Base-by-base conservation (phyloP, 2,888 invertebrate species). In the Elgonia sp. region DNA sequence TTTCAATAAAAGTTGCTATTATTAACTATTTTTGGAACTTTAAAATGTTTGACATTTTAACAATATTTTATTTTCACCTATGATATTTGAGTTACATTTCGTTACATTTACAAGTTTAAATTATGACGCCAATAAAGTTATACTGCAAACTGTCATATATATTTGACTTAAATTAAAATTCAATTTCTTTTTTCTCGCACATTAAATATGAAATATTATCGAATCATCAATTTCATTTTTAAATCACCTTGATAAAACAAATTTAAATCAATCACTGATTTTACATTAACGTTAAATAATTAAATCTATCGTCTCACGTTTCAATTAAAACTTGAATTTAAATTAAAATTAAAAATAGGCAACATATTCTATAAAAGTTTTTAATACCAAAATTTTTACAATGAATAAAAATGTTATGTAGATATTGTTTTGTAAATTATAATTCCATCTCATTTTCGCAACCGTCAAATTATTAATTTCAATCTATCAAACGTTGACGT, bases 241-340 rank as follows among this genome's bases (percentile, higher is more conserved):
- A 53, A n/a, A 12, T 16, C 12, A 53, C 53, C 53, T 53, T 53
- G 53, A n/a, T 2, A 53, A 6, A 53, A 53, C 53, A 1, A 53
- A 53, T 46, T 46, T 46, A 10, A 50, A 50, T 50, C 50, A 50
- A 50, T 50, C 50, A 50, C 4, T 14, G 8, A 50, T 50, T 60
- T 60, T 42, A 65, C 42, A 65, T 20, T 20, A 20, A 40, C 40
- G 12, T 65, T 65, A 42, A 18, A 65, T 65, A 65, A 65, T 42
- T 40, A 12, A 65, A 65, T 65, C 42, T 10, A 42, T 65, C 42
- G 4, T 42, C 20, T 42, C 18, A 10, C 42, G 8, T 50, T 50
- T 42, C 20, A 65, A n/a, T 40, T 63, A 63, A 63, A 63, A n/a
- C n/a, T n/a, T n/a, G n/a, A n/a, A n/a, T n/a, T n/a, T n/a, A n/a